Evolutionary conservation across 2,113 vertebrate species (phyloP).

Genomic region (Malurus cyaneus): DNA sequence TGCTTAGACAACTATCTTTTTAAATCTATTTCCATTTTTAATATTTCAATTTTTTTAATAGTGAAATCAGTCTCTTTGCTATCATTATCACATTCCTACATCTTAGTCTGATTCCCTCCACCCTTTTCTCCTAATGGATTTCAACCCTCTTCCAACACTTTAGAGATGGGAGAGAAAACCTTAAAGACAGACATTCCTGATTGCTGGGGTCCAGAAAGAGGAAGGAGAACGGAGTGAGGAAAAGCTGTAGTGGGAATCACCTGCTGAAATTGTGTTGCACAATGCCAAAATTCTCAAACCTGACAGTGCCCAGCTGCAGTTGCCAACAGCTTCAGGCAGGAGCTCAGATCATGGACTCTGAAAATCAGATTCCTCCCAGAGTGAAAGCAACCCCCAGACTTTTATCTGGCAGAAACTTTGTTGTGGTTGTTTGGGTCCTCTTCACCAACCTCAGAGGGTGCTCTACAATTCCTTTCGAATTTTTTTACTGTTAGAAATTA

Average conservation of each 20-base stretch:
- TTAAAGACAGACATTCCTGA: neutral
- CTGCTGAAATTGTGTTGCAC: fast-evolving
- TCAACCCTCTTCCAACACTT: neutral
- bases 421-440: neutral
- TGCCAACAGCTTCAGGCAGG: neutral
- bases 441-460: neutral
- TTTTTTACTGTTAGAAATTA: neutral
- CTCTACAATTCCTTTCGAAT: neutral
- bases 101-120: neutral
- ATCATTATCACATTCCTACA: neutral
- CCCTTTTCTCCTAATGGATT: neutral
- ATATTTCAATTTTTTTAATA: neutral
- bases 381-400: neutral
- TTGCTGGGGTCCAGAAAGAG: neutral
- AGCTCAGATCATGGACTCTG: neutral
- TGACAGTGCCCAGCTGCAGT: neutral
- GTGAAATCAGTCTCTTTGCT: neutral
- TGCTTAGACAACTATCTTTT: neutral
- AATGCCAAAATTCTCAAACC: neutral
- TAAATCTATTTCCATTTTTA: neutral
- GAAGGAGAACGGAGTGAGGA: neutral
- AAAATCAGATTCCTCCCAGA: neutral
- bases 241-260: neutral
- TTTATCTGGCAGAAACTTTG: neutral
- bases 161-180: neutral